These are phyloP conservation scores for Danio aesculapii DNA, from an alignment of 2,797 vertebrate genomes.

Conservation along the genomic window DNA sequence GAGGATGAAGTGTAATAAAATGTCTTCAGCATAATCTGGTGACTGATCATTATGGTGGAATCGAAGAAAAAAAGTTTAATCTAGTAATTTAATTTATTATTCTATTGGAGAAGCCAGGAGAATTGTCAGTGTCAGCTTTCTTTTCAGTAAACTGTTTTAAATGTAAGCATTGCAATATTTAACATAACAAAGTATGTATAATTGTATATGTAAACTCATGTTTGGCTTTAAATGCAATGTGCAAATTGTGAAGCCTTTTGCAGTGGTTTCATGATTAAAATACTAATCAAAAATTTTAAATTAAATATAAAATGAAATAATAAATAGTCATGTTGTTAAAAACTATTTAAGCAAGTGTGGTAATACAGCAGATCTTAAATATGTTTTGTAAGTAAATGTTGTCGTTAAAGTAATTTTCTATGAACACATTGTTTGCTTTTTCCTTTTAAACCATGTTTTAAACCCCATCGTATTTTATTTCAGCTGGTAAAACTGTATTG, in stretches of 20 bases:
- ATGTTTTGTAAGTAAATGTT: background rate
- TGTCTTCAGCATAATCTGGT: slow-evolving; percentile 24
- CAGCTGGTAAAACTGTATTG: background rate
- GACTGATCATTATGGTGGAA: slow-evolving; percentile 14
- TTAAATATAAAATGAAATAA: background rate
- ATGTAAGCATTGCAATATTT: background rate
- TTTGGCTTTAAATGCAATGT: no score
- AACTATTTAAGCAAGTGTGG: background rate
- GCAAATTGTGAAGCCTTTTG: no score
- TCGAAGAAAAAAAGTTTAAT: background rate
- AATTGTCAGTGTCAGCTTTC: background rate
- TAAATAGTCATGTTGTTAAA: no score
- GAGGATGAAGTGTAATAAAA: slow-evolving; percentile 14
- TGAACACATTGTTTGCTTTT: background rate
- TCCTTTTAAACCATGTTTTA: slow-evolving; percentile 3
- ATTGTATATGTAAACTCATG: no score
- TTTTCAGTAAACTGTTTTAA: background rate
- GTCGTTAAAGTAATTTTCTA: background rate
- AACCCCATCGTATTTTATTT: background rate
- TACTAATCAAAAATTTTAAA: background rate
- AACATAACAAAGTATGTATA: background rate
- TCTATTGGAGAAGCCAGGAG: background rate
- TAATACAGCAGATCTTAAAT: background rate
- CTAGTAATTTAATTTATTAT: slow-evolving; percentile 6
- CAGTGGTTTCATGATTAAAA: background rate